These are phyloP conservation scores for Aphis craccivora DNA, from an alignment of 1,140 invertebrate genomes.

Conservation along the genomic window DNA sequence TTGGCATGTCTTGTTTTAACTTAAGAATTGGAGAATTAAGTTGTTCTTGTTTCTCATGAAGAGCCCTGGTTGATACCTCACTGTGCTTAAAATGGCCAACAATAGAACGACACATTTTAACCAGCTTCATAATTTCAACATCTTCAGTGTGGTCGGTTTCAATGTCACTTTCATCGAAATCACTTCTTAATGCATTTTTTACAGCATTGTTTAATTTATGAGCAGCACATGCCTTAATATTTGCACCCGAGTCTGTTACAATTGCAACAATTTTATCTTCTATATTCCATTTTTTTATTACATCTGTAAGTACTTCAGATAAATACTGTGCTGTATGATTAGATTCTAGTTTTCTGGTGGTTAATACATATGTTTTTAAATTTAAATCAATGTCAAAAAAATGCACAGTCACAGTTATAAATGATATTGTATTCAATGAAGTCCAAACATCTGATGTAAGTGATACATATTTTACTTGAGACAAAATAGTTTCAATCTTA, in stretches of 20 bases:
- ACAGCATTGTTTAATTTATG: slow-evolving; percentile 32
- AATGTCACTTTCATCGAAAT: not conserved
- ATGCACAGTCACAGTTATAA: too few relatives aligned
- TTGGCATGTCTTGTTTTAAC: not conserved
- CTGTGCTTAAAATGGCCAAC: not conserved
- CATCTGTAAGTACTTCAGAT: not conserved
- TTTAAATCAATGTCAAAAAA: too few relatives aligned
- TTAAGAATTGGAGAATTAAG: not conserved
- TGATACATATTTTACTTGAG: not conserved
- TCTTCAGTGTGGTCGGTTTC: not conserved
- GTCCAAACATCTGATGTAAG: not conserved
- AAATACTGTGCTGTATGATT: slow-evolving; percentile 23
- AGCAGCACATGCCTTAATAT: not conserved
- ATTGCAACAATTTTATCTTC: not conserved
- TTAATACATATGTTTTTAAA: not conserved
- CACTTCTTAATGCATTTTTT: not conserved
- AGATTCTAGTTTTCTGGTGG: slow-evolving; percentile 5
- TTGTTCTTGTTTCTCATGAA: not conserved
- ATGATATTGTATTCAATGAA: too few relatives aligned
- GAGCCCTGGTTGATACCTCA: not conserved
- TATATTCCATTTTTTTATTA: not conserved
- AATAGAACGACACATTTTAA: not conserved
- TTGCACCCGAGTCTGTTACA: not conserved
- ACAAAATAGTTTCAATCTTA: not conserved
- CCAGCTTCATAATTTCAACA: not conserved